phyloP scores from a whole-genome alignment of 2,113 vertebrate genomes.

The Micronisus gabar region DNA sequence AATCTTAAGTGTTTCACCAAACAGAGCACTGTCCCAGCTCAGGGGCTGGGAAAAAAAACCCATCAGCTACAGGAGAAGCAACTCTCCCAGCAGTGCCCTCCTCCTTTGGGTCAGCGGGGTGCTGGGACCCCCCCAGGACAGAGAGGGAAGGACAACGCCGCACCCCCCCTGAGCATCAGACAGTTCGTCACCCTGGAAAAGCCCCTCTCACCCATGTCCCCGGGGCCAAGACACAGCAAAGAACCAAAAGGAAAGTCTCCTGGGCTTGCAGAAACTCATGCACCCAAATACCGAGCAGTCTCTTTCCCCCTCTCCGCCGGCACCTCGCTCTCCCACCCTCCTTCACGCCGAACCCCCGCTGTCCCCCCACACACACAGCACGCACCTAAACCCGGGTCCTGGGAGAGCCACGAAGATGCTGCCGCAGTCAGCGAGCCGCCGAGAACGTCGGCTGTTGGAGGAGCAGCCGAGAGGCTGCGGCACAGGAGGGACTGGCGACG shows the following conservation, averaged over 20 bases:
- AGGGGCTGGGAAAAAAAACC: neutral
- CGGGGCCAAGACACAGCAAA: neutral
- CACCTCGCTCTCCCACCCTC: neutral
- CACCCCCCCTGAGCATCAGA: neutral
- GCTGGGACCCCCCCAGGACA: neutral
- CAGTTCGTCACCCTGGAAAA: neutral
- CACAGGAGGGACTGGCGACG: neutral
- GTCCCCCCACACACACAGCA: neutral
- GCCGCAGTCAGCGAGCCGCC: neutral
- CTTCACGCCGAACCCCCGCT: rapidly evolving
- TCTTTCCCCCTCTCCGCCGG: neutral
- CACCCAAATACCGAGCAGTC: neutral
- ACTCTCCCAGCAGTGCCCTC: neutral
- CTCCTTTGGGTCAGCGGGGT: neutral
- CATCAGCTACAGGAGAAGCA: neutral
- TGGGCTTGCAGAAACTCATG: rapidly evolving
- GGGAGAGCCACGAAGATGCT: neutral
- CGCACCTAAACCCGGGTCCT: neutral
- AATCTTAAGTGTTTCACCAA: neutral
- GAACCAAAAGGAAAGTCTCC: neutral
- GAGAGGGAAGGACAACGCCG: rapidly evolving
- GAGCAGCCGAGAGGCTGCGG: neutral
- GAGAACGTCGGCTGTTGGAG: rapidly evolving
- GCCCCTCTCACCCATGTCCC: neutral
- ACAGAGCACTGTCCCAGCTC: neutral